Base-by-base conservation (phyloP, 2,113 vertebrate genomes). In the Hyla sarda region DNA sequence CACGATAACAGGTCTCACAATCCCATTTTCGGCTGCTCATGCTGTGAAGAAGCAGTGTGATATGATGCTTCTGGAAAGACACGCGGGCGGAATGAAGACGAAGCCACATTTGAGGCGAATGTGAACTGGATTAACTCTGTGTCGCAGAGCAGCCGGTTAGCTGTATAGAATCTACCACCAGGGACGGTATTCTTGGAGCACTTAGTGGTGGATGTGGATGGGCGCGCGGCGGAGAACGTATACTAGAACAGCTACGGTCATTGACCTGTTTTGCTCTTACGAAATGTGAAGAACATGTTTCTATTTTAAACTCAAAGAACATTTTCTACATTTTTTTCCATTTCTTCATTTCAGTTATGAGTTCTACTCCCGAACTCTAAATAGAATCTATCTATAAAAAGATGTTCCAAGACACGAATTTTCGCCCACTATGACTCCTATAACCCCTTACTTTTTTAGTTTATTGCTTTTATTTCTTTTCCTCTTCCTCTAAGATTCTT, bases 21-120 rank as follows among this genome's bases (percentile, higher is more conserved):
- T 87, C 69, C 85, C 52, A 81, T 87, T 87, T 80, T 86, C 84
- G 81, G 84, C 47, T 65, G 37, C 78, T 74, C 85, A 73, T 74
- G 85, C 85, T 87, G 77, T 82, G 85, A 87, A 82, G 45, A 74
- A 34, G 28, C 85, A 87, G 78, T 82, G 85, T 81, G 85, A 87
- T 74, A 87, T 82, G 52, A 45, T 60, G 77, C n/a, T 56, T 74
- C 72, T 78, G 23, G 85, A 82, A 78, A 74, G 48, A 8, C 69
- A 48, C 60, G 65, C 77, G 60, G 77, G 78, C 85, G 73, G 77
- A 81, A 56, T n/a, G 34, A 62, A 78, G 65, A 86, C 85, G 41
- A 62, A 81, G 69, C 25, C 78, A 74, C 79, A 87, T 87, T 74
- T 74, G 56, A 56, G 41, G 62, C 25, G 11, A 58, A 71, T 48